Conservation (phyloP, 2,888 invertebrate genomes). For the Coelinius sp. region DNA sequence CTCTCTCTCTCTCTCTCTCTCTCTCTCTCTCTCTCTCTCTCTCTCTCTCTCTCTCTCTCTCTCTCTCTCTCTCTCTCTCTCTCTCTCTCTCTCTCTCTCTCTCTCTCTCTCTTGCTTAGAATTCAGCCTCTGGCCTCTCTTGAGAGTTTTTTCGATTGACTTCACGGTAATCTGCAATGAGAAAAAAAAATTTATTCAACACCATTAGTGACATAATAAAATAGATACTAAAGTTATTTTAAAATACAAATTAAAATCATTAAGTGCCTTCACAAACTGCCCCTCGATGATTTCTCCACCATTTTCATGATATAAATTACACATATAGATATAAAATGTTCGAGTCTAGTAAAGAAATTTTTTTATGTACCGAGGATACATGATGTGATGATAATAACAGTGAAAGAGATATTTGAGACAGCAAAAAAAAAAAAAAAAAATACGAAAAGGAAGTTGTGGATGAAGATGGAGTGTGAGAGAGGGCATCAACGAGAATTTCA, state of each 20-base stretch:
- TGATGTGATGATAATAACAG: too few species aligned
- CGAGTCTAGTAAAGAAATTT: too few species aligned
- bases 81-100: neutral
- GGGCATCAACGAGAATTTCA: conserved; percentile 16
- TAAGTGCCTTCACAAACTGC: neutral
- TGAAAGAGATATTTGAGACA: neutral
- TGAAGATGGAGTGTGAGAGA: neutral
- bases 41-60: neutral
- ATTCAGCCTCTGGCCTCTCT: conserved; percentile 24
- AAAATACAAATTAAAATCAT: neutral
- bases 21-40: neutral
- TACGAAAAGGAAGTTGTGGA: neutral
- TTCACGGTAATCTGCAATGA: conserved; percentile 14
- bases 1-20: neutral
- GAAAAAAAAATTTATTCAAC: neutral
- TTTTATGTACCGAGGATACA: too few species aligned
- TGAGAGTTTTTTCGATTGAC: conserved; percentile 6
- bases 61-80: neutral
- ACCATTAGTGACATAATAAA: conserved; percentile 11
- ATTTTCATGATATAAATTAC: neutral
- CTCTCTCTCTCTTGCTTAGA: neutral
- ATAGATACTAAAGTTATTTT: neutral
- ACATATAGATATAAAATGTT: too few species aligned
- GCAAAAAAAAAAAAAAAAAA: conserved; percentile 30
- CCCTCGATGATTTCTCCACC: neutral